Conservation (phyloP, 2,888 invertebrate species). For the Cephus sareptanus region DNA sequence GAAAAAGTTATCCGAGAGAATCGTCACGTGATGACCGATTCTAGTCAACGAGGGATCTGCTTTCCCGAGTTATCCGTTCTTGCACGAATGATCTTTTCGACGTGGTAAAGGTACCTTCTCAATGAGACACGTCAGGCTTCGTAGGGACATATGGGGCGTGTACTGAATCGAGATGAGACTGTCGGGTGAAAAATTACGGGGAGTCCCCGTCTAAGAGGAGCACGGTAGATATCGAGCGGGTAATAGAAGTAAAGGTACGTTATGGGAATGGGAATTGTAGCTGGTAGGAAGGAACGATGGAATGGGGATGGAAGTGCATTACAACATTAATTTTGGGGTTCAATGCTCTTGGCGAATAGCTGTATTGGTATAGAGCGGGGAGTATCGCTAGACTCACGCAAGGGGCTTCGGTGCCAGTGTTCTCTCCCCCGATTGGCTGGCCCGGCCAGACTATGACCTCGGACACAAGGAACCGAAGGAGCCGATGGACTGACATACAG, state of each 20-base stretch:
- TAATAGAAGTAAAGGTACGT: conserved; percentile 20
- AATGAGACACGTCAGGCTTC: background rate
- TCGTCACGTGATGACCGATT: too few species aligned
- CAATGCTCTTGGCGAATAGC: conserved; percentile 42
- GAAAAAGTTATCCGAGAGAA: too few species aligned
- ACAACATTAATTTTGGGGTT: conserved; percentile 51
- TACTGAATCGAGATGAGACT: background rate
- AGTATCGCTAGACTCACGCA: conserved; percentile 40
- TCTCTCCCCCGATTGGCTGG: background rate
- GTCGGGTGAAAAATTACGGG: background rate
- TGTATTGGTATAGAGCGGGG: conserved; percentile 22
- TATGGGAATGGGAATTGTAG: conserved; percentile 20
- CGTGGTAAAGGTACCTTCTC: background rate
- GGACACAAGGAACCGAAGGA: background rate
- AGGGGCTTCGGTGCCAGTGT: conserved; percentile 27
- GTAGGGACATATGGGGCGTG: background rate
- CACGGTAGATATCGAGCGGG: conserved; percentile 11
- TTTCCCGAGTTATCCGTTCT: too few species aligned
- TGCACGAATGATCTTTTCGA: too few species aligned
- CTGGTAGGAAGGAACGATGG: conserved; percentile 1
- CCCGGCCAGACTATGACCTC: background rate
- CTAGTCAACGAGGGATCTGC: too few species aligned
- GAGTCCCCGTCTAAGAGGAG: background rate
- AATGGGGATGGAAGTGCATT: conserved; percentile 35
- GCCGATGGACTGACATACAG: background rate